Evolutionary conservation across 2,888 invertebrate species (phyloP).

Genomic region (Oscheius sp.): DNA sequence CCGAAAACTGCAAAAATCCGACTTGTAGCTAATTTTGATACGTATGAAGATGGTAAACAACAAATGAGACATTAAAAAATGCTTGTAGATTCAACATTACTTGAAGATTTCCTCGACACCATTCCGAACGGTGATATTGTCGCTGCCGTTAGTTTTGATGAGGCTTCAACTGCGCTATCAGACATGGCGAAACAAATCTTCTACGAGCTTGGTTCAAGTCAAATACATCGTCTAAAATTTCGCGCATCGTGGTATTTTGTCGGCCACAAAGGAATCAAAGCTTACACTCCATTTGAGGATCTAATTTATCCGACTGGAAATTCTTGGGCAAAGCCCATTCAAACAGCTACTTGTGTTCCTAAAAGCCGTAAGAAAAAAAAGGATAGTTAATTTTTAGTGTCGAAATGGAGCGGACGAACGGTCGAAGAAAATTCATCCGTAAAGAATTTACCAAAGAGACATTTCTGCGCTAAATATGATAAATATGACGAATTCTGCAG

Average conservation of each 20-base stretch:
- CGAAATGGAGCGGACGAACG: conserved; percentile 40
- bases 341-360: conserved; percentile 73
- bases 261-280: conserved; percentile 72
- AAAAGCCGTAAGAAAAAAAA: conserved; percentile 33
- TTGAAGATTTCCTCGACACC: conserved; percentile 72
- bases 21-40: conserved; percentile 74
- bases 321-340: conserved; percentile 72
- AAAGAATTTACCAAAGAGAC: conserved; percentile 71
- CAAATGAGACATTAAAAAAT: not conserved
- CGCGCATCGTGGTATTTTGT: conserved; percentile 74
- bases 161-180: conserved; percentile 75
- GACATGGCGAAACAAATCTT: conserved; percentile 73
- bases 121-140: conserved; percentile 73
- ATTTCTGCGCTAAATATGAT: conserved; percentile 73
- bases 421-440: conserved; percentile 38
- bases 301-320: conserved; percentile 58
- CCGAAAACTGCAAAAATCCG: conserved; percentile 72
- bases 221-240: conserved; percentile 75
- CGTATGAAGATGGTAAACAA: conserved; percentile 73
- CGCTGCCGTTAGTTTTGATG: conserved; percentile 75
- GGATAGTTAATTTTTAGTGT: conserved; percentile 31
- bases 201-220: conserved; percentile 74
- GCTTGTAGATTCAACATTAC: conserved; percentile 71
- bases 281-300: conserved; percentile 74
- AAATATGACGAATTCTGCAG: conserved; percentile 73